These are phyloP conservation scores for Erebia palarica DNA, from an alignment of 2,888 invertebrate species.

Conservation along the genomic window DNA sequence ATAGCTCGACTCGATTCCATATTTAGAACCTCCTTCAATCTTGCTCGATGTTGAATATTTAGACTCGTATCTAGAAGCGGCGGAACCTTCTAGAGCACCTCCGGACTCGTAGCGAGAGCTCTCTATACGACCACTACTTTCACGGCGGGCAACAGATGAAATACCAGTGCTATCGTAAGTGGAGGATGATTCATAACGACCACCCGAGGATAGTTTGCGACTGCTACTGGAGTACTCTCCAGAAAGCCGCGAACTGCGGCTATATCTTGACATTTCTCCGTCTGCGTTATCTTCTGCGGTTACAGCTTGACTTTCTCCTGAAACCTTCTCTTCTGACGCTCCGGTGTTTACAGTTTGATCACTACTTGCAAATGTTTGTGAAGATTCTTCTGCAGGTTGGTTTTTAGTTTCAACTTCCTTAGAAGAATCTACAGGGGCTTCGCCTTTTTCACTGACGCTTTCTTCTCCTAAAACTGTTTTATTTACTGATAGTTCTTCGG, in stretches of 20 bases:
- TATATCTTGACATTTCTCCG: constrained; percentile 83
- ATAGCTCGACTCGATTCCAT: constrained; percentile 54
- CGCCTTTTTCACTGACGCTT: constrained; percentile 25
- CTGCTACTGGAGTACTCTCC: constrained; percentile 80
- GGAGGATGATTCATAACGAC: constrained; percentile 69
- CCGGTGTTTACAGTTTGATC: constrained; percentile 45
- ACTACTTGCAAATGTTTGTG: not conserved
- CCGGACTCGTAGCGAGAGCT: constrained; percentile 60
- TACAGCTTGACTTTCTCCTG: constrained; percentile 69
- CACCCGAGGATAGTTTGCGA: constrained; percentile 63
- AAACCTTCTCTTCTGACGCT: constrained; percentile 33
- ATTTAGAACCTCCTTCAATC: constrained; percentile 47
- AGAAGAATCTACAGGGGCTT: constrained; percentile 16
- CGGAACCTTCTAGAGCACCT: constrained; percentile 61
- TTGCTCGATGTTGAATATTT: constrained; percentile 62
- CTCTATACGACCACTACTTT: constrained; percentile 67
- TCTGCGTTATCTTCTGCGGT: constrained; percentile 62
- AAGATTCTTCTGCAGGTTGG: constrained; percentile 4
- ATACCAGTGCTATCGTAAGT: constrained; percentile 60
- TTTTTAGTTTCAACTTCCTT: not conserved
- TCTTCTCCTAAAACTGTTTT: constrained; percentile 9
- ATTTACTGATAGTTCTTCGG: constrained; percentile 11
- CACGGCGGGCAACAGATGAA: constrained; percentile 66
- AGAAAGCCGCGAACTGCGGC: constrained; percentile 84
- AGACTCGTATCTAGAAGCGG: constrained; percentile 66